Conservation (phyloP, 2,888 invertebrate species). For the Drosophila ustulata region DNA sequence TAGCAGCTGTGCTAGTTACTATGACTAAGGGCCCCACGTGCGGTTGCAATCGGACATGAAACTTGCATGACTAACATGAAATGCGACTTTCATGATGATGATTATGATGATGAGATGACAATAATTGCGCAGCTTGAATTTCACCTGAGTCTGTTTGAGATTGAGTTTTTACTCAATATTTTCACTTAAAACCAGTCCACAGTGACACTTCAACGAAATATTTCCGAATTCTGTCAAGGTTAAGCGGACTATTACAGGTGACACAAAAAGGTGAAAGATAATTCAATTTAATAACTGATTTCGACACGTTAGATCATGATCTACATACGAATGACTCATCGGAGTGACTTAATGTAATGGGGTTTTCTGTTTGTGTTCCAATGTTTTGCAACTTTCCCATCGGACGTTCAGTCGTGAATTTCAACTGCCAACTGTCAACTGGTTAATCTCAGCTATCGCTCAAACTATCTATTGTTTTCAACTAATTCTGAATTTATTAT, state of each 20-base stretch:
- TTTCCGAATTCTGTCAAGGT: constrained; percentile 29
- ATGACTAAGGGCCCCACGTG: constrained; percentile 65
- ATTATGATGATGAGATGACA: constrained; percentile 31
- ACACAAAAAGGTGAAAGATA: neutral
- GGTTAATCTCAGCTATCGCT: constrained; percentile 11
- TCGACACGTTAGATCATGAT: constrained; percentile 26
- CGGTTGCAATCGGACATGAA: constrained; percentile 53
- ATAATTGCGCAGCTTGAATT: constrained; percentile 52
- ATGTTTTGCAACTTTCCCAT: neutral
- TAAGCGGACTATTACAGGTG: constrained; percentile 17
- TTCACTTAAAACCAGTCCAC: constrained; percentile 35
- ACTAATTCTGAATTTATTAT: constrained; percentile 13
- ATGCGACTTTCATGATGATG: constrained; percentile 42
- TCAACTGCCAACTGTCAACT: constrained; percentile 12
- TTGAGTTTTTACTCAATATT: constrained; percentile 35
- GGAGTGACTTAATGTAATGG: neutral
- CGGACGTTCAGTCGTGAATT: constrained; percentile 2
- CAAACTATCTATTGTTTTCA: constrained; percentile 10
- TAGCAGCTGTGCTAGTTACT: constrained; percentile 55
- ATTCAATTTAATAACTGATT: constrained; percentile 11
- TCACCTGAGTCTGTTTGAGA: constrained; percentile 44
- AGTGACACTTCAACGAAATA: constrained; percentile 3
- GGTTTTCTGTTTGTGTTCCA: constrained; percentile 7
- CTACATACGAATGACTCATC: constrained; percentile 32
- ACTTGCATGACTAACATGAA: constrained; percentile 63